Conservation (phyloP, 2,888 invertebrate genomes). For the Campoletis raptor region DNA sequence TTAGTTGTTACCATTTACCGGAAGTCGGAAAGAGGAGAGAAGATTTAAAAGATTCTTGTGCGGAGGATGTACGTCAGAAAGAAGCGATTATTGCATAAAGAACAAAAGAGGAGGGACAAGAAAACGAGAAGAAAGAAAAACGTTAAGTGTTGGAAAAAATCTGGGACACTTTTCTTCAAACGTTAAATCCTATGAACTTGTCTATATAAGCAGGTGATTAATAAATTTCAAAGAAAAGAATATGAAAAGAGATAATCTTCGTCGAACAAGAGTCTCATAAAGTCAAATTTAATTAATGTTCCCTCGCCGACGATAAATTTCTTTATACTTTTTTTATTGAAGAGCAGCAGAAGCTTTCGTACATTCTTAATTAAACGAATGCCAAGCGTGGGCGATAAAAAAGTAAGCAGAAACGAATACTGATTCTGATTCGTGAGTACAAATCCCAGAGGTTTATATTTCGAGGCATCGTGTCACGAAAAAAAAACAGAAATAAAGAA, state of each 20-base stretch:
- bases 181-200: neutral
- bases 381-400: neutral
- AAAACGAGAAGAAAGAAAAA: neutral
- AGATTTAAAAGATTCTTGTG: conserved; percentile 5
- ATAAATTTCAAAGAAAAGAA: neutral
- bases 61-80: neutral
- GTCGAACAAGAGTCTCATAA: neutral
- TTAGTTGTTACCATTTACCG: conserved; percentile 64
- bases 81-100: conserved; percentile 11
- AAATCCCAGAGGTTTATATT: neutral
- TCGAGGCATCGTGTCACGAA: conserved; percentile 12
- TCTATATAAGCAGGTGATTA: neutral
- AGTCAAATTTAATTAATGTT: neutral
- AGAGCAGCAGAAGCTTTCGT: neutral
- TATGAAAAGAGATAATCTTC: neutral
- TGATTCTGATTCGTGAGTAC: neutral
- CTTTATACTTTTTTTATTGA: neutral
- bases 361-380: neutral
- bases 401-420: neutral
- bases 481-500: conserved; percentile 19
- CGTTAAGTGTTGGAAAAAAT: neutral
- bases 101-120: neutral
- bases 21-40: conserved; percentile 25
- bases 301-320: neutral
- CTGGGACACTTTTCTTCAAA: neutral